Base-by-base conservation (phyloP, 2,113 vertebrate species). In the Gambusia holbrooki region DNA sequence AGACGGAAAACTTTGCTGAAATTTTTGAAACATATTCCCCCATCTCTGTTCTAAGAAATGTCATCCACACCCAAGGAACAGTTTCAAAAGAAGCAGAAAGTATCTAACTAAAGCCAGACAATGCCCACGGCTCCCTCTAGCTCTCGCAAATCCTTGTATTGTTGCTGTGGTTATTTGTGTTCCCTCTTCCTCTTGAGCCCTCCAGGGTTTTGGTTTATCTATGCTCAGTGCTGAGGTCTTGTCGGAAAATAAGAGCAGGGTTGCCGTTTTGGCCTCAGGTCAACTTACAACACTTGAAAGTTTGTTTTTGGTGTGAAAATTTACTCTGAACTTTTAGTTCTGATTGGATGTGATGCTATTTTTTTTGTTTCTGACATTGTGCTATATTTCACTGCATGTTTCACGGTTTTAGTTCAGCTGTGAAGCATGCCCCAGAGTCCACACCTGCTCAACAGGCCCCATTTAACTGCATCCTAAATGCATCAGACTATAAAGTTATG, bases 71-170 rank as follows among this genome's bases (percentile, higher is more conserved):
- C 84, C 87, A 89, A 90, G 83, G 60, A 89, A 83, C 79, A 29
- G 62, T 92, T 91, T 91, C 83, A 90, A 89, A 91, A 89, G 86
- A 77, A 87, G 73, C 81, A 86, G 74, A 88, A 85, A 90, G 89
- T 77, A 88, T 86, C 85, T 87, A 88, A 84, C 85, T 89, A 83
- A 81, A 93, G 84, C 88, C 89, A 91, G 80, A 88, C 82, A 85
- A 89, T 87, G 84, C 89, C 88, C 88, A 83, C 25, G 71, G 87
- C 88, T 87, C 84, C 68, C 71, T 81, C 77, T 33, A 81, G 89
- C 87, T 89, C 77, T 72, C 82, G 83, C 87, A 92, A 91, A 93
- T 92, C 92, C 89, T 79, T 84, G 87, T 90, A 90, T 90, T 92
- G 87, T 91, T 91, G 84, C 76, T 54, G 87, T 85, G 82, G 87